Evolutionary conservation across 1,140 invertebrate species (phyloP), one percentile per base, ranked within the genome.

Genomic region (Drosophila nigromelanica): DNA sequence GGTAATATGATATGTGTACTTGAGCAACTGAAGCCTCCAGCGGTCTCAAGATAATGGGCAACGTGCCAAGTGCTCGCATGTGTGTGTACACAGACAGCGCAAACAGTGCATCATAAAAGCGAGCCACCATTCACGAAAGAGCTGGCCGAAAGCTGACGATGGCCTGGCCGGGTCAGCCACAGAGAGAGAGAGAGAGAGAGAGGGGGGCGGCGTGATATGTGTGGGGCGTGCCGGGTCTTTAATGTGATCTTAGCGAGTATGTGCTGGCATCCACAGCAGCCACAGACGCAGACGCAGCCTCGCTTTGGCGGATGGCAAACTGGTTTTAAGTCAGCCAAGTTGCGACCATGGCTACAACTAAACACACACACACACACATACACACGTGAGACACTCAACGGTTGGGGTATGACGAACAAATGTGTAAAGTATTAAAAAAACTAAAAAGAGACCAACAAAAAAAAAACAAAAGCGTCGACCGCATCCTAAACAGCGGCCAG

Each of bases 91-190:
- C 14, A 56, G 50, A 86, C 75, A 80, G 78, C 54, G 69, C 70
- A 87, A 87, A 87, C 68, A 86, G 82, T 81, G 83, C 83, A 87
- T 89, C 83, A 87, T 87, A 87, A 87, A 89, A 82, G 72, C 76
- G 68, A 64, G 58, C 52, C 66, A 62, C 78, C 78, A 89, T 89
- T 87, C 82, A 89, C 68, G 86, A 86, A 67, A 50, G 51, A 67
- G 55, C 69, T 58, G 73, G 59, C 75, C 75, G 52, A 64, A 55
- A 63, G 50, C 18, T 61, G 39, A 24, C 21, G 21, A 24, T 30
- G n/a, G 14, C 21, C 37, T 48, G 11, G 50, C 30, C 50, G 27
- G 51, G 35, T 43, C 52, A 58, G 48, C 47, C 14, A 24, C 4
- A 24, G 21, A 24, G 21, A 24, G 21, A 24, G 21, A 2, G 21